These are phyloP conservation scores for Pseudoatta argentina DNA, from an alignment of 1,140 invertebrate genomes.

Conservation along the genomic window DNA sequence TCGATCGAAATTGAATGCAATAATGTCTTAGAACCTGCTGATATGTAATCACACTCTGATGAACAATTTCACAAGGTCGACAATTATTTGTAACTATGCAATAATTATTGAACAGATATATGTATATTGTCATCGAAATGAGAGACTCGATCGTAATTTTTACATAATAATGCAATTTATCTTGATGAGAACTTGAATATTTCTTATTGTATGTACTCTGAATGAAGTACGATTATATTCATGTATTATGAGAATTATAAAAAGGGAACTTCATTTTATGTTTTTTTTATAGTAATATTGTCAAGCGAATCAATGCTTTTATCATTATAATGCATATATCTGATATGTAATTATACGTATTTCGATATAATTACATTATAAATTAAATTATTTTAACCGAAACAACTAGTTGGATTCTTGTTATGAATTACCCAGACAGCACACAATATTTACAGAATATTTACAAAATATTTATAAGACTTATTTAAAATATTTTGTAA, in stretches of 20 bases:
- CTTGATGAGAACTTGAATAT: conserved; percentile 22
- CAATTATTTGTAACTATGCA: neutral
- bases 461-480: too few species aligned
- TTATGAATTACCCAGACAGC: neutral
- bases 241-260: conserved; percentile 20
- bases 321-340: neutral
- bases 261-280: neutral
- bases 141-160: conserved; percentile 23
- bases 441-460: too few species aligned
- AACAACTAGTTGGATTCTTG: conserved; percentile 14
- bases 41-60: conserved; percentile 28
- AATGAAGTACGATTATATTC: conserved; percentile 26
- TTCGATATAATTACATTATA: conserved; percentile 22
- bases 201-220: conserved; percentile 22
- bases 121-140: conserved; percentile 20
- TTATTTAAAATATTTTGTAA: too few species aligned
- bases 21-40: conserved; percentile 18
- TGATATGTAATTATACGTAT: conserved; percentile 35
- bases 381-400: conserved; percentile 27
- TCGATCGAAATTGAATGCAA: neutral
- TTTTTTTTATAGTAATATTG: conserved; percentile 10
- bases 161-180: conserved; percentile 22
- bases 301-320: conserved; percentile 51
- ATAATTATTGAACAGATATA: conserved; percentile 43
- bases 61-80: conserved; percentile 13